Evolutionary conservation across 2,797 vertebrate genomes (phyloP), one percentile per base, ranked within the genome.

Genomic region (Astyanax mexicanus): DNA sequence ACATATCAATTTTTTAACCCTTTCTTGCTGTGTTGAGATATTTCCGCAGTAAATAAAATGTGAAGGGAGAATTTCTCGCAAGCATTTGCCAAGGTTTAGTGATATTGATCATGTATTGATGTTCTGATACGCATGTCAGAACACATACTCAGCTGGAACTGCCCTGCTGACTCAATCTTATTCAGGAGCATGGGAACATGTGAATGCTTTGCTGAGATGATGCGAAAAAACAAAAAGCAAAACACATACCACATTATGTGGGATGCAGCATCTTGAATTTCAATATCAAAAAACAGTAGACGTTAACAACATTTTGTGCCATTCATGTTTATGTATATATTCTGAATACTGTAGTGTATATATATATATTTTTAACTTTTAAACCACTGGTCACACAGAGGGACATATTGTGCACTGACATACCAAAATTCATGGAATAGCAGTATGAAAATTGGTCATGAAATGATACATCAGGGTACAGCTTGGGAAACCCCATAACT

Each of bases 121-220:
- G n/a, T n/a, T n/a, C 69, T 64, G 40, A 70, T 25, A 71, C 55
- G 49, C n/a, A 65, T 38, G 49, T 69, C 71, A 57, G 45, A 70
- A 37, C 37, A 55, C 32, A 44, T 27, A 72, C 61, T 62, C 68
- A 81, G 83, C 84, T 84, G 87, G 52, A 86, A 60, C 44, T 62
- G 54, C 70, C 57, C n/a, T 86, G 85, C 83, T 85, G 84, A 86
- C 79, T 84, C 80, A 81, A 72, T 65, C 58, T 85, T 51, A 15
- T 47, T 19, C n/a, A 19, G 44, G 19, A 23, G 52, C 79, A 76
- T 4, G 37, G 27, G n/a, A n/a, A n/a, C n/a, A n/a, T n/a, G 29
- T 72, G 25, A 15, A n/a, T n/a, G n/a, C n/a, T n/a, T 15, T 75
- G 86, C 86, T 77, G 87, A 76, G 82, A 83, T n/a, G 29, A 74